These are phyloP conservation scores for Protosalanx chinensis DNA, from an alignment of 2,797 vertebrate genomes.

Conservation along the genomic window DNA sequence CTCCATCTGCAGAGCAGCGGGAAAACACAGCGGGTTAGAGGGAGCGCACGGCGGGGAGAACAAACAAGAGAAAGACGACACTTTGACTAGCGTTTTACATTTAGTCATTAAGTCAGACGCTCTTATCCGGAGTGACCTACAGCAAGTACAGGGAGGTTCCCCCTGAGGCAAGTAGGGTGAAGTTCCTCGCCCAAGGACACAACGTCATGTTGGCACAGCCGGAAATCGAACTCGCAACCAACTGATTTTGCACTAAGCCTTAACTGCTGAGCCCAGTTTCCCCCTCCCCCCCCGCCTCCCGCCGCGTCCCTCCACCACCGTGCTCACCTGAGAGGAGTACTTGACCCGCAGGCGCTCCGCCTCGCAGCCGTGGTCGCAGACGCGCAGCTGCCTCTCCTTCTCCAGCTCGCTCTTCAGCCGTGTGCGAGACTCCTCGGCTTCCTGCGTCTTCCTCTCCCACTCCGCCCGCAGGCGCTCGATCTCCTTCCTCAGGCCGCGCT, in stretches of 20 bases:
- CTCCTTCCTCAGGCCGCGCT: slow-evolving; percentile 91
- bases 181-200: too few species aligned
- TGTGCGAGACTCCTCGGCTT: slow-evolving; percentile 85
- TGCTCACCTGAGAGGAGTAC: slow-evolving; percentile 87
- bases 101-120: too few species aligned
- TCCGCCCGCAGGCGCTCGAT: slow-evolving; percentile 89
- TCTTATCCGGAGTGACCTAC: too few species aligned
- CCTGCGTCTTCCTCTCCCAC: slow-evolving; percentile 91
- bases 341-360: slow-evolving; percentile 85
- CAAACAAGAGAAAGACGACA: neutral
- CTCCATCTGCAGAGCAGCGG: slow-evolving; percentile 77
- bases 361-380: slow-evolving; percentile 92
- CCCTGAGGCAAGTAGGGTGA: too few species aligned
- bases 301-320: neutral
- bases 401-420: slow-evolving; percentile 89
- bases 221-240: too few species aligned
- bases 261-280: too few species aligned
- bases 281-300: too few species aligned
- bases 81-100: neutral
- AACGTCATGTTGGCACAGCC: too few species aligned
- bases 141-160: too few species aligned
- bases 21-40: neutral
- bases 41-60: neutral
- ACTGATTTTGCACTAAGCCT: too few species aligned
- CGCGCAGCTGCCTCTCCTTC: slow-evolving; percentile 82